Percentiles rank a stretch among this genome's conserved stretches.
phyloP scores from a whole-genome alignment of 2,113 vertebrate genomes.

The Chrysemys picta region DNA sequence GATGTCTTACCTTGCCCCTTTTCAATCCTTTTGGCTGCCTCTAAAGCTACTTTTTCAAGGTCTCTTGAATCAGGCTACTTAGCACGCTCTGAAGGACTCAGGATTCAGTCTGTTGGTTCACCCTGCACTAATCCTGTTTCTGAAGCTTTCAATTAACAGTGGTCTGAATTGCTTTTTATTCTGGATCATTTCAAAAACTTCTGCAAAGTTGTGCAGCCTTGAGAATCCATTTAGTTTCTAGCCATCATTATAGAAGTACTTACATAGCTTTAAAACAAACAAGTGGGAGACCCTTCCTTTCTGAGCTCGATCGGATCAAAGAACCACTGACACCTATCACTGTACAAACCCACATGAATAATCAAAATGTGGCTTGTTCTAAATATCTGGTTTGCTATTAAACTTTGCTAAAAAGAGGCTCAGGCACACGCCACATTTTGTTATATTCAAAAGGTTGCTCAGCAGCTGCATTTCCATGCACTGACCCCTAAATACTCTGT shows the following conservation, averaged over 20 bases:
- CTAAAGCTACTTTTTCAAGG: background rate
- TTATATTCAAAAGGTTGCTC: constrained; percentile 15
- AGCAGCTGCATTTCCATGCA: constrained; percentile 3
- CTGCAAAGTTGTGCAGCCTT: background rate
- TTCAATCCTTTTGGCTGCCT: background rate
- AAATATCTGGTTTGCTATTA: background rate
- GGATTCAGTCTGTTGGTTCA: background rate
- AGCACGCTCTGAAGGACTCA: background rate
- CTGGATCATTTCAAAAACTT: constrained; percentile 23
- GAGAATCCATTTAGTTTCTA: background rate
- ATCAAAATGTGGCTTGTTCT: background rate
- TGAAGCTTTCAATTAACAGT: background rate
- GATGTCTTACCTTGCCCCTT: background rate
- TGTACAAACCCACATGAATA: background rate
- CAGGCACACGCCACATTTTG: background rate
- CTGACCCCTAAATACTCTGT: constrained; percentile 24
- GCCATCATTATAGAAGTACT: background rate
- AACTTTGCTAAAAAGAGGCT: background rate
- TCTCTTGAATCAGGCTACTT: constrained; percentile 4
- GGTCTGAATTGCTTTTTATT: background rate
- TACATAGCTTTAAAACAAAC: background rate
- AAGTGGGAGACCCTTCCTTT: background rate
- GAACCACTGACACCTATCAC: background rate
- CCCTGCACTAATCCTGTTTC: constrained; percentile 13
- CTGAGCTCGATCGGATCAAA: background rate